Base-by-base conservation (phyloP, 2,113 vertebrate species). In the Oryzias javanicus region DNA sequence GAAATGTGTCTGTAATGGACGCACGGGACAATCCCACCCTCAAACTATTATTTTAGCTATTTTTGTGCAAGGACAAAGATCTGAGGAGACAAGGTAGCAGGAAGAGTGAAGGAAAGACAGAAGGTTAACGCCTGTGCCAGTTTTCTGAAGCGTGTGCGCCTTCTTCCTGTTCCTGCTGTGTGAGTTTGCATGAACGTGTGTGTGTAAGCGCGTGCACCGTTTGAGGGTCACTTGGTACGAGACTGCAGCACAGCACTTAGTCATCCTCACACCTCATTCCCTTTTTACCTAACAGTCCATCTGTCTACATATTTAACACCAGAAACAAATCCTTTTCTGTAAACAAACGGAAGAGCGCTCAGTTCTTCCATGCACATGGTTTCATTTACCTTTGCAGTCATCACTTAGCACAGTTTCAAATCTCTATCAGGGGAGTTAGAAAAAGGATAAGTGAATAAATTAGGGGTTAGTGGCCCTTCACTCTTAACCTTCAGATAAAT, bases 11-110 rank as follows among this genome's bases (percentile, higher is more conserved):
- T 49, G 49, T 59, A 8, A 63, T 74, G 78, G 76, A 76, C 81
- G 77, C 76, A 48, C 51, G 68, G 80, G 85, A 86, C 73, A 69
- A 74, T 70, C 68, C 80, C 75, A 58, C 48, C 56, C 52, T 63
- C 70, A 57, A 19, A 55, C 57, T 72, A 46, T 73, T 76, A 71
- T 70, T 76, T 42, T 22, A 71, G 65, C 74, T 86, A 84, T 83
- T 89, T 86, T 52, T 65, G 80, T 79, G 53, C 85, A 85, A 88
- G 86, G 82, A 89, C 84, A 88, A 74, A 78, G 76, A 89, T 71
- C 60, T 71, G 71, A 60, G 62, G 67, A 72, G 71, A 53, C 65
- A 42, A 51, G 49, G 60, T 61, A 69, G 53, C 69, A 66, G 59
- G 55, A 68, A 67, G 56, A 57, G 48, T 12, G 48, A 72, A 63